Evolutionary conservation across 2,888 invertebrate genomes (phyloP).

Genomic region (Synergus umbraculus): DNA sequence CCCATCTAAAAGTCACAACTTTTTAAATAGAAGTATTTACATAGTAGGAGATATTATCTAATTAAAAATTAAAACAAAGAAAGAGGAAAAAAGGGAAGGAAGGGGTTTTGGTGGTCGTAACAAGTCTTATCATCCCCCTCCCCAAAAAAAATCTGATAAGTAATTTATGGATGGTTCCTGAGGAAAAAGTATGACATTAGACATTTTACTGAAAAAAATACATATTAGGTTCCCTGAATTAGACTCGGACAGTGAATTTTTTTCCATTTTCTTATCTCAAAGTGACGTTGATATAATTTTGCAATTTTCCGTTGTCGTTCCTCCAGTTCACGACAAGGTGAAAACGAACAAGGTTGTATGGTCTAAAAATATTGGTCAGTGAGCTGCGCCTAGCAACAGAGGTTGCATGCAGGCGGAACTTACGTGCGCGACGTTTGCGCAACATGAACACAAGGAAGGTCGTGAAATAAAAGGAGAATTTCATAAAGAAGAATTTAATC

Average conservation of each 20-base stretch:
- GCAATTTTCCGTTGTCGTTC: conserved; percentile 42
- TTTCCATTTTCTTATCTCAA: background rate
- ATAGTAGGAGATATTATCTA: background rate
- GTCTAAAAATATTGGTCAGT: conserved; percentile 71
- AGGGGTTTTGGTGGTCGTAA: too few species aligned
- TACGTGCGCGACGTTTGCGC: conserved; percentile 62
- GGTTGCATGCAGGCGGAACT: conserved; percentile 69
- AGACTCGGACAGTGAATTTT: background rate
- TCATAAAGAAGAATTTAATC: conserved; percentile 54
- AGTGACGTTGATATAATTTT: background rate
- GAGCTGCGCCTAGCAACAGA: conserved; percentile 73
- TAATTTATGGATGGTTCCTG: too few species aligned
- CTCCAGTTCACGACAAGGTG: conserved; percentile 56
- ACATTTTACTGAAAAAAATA: too few species aligned
- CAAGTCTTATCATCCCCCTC: too few species aligned
- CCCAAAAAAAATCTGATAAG: too few species aligned
- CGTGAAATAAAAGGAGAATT: conserved; percentile 56
- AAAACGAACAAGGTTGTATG: conserved; percentile 65
- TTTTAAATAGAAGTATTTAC: background rate
- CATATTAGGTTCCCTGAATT: background rate
- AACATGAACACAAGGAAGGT: conserved; percentile 63
- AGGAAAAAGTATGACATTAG: too few species aligned
- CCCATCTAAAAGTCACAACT: background rate
- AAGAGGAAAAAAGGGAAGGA: too few species aligned
- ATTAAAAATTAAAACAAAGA: too few species aligned